Base-by-base conservation (phyloP, 37 sponge, comb jelly and placozoan species). In the Cladorhizidae sp. region DNA sequence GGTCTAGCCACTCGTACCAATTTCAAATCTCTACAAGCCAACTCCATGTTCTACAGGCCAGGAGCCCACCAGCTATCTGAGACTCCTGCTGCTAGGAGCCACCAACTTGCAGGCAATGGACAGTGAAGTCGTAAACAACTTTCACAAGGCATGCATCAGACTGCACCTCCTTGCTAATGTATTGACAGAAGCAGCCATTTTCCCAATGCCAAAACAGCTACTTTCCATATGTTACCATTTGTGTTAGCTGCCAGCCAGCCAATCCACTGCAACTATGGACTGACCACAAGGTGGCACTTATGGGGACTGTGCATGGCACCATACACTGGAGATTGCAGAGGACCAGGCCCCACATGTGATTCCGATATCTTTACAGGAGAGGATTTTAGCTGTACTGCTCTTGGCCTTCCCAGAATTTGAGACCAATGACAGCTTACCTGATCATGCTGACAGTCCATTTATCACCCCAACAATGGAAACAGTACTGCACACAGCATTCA, bases 61-160 rank as follows among this genome's bases (percentile, higher is more conserved):
- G 14, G 75, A 55, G 52, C 57, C n/a, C 41, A n/a, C n/a, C n/a
- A n/a, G n/a, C n/a, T n/a, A 74, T 54, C 57, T 74, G 50, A 72
- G 36, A 40, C 50, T 72, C 17, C 50, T 41, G 6, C 50, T 72
- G 15, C 25, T 72, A 3, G 9, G 67, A 32, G 20, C 3, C 31
- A 32, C 26, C 8, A 32, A 65, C 36, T 29, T 65, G 67, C 9
- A 31, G 36, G 32, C 36, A 18, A n/a, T n/a, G 3, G 2, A 25
- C 32, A 36, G 67, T 35, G 67, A 14, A 2, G 35, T 65, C 18
- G 9, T 15, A 9, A 25, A 17, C 67, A 35, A 1, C 7, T 65
- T 65, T 31, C 67, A 15, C 2, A 36, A 65, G 31, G 67, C 67
- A 35, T 58, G 59, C 26, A 58, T 58, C 59, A 21, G 17, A 25